Percentiles rank a stretch among this genome's conserved stretches.
Evolutionary conservation across 2,113 vertebrate genomes (phyloP).

Genomic region (Petaurus breviceps): DNA sequence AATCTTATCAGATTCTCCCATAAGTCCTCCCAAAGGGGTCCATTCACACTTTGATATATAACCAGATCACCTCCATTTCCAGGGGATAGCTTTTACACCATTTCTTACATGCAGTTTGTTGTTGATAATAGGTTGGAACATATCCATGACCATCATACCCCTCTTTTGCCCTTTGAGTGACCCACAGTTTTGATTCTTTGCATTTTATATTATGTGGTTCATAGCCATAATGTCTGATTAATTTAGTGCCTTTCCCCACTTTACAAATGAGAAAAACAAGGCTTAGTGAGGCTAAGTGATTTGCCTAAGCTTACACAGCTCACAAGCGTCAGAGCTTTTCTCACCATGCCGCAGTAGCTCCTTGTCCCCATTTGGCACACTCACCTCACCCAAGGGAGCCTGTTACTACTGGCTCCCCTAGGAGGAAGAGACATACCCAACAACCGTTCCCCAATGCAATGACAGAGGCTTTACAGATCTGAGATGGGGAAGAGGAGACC

Average conservation of each 20-base stretch:
- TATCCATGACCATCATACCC: neutral
- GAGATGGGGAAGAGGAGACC: neutral
- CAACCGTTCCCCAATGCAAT: neutral
- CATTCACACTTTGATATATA: neutral
- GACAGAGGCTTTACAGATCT: neutral
- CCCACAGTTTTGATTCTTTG: neutral
- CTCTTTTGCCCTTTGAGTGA: neutral
- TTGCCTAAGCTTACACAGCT: neutral
- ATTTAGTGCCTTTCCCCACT: neutral
- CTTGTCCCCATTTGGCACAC: neutral
- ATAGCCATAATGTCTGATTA: neutral
- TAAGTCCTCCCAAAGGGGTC: neutral
- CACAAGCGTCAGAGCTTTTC: neutral
- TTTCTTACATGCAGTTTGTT: neutral
- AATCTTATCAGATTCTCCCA: neutral
- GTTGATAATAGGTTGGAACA: neutral
- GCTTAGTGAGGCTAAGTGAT: neutral
- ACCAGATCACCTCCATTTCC: neutral
- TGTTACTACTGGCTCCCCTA: neutral
- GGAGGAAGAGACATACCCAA: neutral
- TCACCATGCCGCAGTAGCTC: neutral
- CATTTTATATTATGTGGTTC: neutral
- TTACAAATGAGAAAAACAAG: neutral
- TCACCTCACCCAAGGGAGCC: neutral
- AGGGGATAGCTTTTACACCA: neutral